Base-by-base conservation (phyloP, 2,113 vertebrate genomes). In the Ibidorhyncha struthersii region DNA sequence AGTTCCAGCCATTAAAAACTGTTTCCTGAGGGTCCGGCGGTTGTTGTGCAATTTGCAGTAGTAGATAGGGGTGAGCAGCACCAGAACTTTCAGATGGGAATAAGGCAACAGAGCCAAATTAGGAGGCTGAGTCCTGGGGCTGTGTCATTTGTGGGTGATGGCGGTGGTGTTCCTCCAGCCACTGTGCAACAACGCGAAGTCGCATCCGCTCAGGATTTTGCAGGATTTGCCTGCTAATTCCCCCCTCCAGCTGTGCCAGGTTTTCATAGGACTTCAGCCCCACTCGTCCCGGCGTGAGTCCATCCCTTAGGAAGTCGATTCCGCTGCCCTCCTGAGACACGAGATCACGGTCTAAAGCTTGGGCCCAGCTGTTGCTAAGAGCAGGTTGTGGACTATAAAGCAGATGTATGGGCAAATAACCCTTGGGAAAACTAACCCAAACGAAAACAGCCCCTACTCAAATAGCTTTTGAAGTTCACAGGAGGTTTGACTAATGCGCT, bases 211-310 rank as follows among this genome's bases (percentile, higher is more conserved):
- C 14, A 13, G 79, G 69, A 52, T 71, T 18, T 82, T 73, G 38
- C 20, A 50, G 36, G 50, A 86, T 81, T 90, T 94, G 25, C 16
- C 56, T 6, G 4, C 27, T 77, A 55, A 65, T 87, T 85, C 65
- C 43, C 36, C 45, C 21, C 18, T 79, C 36, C 30, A 66, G 76
- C 55, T 84, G 18, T 32, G 29, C 38, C 50, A 52, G 34, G 23
- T 77, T 78, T 63, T 49, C 52, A 45, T 1, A 63, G 65, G 61
- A 50, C 20, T 74, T 78, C n/a, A 90, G 50, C 70, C 58, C 20
- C n/a, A 17, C 17, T 9, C 0, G 0, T 52, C 49, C 59, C 34
- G 25, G 53, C 8, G 0, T 43, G n/a, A 76, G 14, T 32, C 17
- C 3, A 1, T 74, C 34, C n/a, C 41, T 84, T 34, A 26, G 65